Percentiles rank a stretch among this genome's conserved stretches.
These are phyloP conservation scores for Incurvaria masculella DNA, from an alignment of 2,888 invertebrate genomes.

Conservation along the genomic window DNA sequence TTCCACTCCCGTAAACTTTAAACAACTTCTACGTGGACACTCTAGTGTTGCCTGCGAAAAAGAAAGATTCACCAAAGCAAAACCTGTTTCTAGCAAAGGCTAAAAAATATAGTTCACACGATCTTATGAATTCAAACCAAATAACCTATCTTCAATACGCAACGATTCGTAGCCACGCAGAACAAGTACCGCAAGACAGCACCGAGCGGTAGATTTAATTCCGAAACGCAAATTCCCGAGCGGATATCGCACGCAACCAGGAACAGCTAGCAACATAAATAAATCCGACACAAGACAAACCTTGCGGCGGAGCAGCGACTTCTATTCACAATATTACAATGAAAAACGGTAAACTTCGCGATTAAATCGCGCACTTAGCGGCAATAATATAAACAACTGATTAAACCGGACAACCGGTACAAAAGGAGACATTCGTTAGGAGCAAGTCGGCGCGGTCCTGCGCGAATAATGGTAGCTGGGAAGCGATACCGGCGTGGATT, in stretches of 20 bases:
- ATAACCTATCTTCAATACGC: too few species aligned
- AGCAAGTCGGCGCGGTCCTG: conserved; percentile 31
- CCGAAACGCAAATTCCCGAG: not conserved
- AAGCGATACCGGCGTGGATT: conserved; percentile 33
- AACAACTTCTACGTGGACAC: too few species aligned
- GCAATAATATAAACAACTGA: conserved; percentile 55
- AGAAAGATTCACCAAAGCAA: too few species aligned
- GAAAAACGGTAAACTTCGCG: conserved; percentile 46
- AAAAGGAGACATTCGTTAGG: conserved; percentile 54
- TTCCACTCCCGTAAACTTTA: too few species aligned
- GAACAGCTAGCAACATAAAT: not conserved
- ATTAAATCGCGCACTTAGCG: conserved; percentile 44
- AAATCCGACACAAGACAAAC: not conserved
- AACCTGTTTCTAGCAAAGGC: too few species aligned
- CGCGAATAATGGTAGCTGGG: conserved; percentile 39
- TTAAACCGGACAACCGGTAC: conserved; percentile 44
- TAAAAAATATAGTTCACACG: too few species aligned
- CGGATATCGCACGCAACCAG: not conserved
- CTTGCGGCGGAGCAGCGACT: conserved; percentile 24
- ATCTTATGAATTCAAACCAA: too few species aligned
- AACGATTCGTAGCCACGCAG: too few species aligned
- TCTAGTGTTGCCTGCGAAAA: too few species aligned
- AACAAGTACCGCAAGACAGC: too few species aligned
- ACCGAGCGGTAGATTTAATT: too few species aligned
- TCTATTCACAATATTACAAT: conserved; percentile 35